phyloP scores from a whole-genome alignment of 1,140 invertebrate genomes.

The Mya arenaria region DNA sequence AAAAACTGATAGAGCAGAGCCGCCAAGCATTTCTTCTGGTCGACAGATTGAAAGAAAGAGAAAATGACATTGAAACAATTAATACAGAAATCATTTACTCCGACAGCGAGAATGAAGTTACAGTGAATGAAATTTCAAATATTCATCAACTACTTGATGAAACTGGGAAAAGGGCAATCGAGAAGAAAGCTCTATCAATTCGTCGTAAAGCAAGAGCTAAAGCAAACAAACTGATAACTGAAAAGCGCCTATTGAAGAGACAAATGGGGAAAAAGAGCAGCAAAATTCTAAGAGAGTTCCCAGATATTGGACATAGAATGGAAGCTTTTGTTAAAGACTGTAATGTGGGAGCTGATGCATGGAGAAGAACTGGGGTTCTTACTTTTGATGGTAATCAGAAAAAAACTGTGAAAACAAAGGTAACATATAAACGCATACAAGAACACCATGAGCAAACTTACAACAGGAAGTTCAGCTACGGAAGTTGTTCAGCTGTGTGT shows the following conservation, averaged over 20 bases:
- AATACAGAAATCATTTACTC: constrained; percentile 15
- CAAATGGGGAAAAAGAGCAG: constrained; percentile 11
- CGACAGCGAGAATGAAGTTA: constrained; percentile 18
- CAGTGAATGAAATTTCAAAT: not conserved
- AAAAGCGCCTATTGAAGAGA: constrained; percentile 5
- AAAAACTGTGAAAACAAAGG: constrained; percentile 9
- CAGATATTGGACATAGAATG: constrained; percentile 19
- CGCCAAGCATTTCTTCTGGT: constrained; percentile 12
- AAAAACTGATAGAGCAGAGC: constrained; percentile 14
- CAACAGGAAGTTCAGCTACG: constrained; percentile 15
- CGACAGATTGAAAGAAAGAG: constrained; percentile 1
- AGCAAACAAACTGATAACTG: constrained; percentile 5
- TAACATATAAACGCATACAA: constrained; percentile 13
- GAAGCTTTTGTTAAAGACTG: constrained; percentile 15
- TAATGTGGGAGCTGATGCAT: constrained; percentile 8
- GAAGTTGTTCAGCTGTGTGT: not conserved
- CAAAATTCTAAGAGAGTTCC: constrained; percentile 15
- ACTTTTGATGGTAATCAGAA: constrained; percentile 20
- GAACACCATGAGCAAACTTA: constrained; percentile 11
- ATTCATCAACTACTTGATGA: constrained; percentile 10
- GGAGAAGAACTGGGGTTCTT: constrained; percentile 10
- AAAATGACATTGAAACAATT: constrained; percentile 8
- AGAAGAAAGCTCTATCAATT: constrained; percentile 15
- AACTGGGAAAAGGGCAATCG: constrained; percentile 8
- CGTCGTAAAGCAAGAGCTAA: constrained; percentile 13